Evolutionary conservation across 30 jellyfish, hydroid and myxozoan genomes (phyloP), one percentile per base, ranked within the genome.

Genomic region (Hydra vulgaris): DNA sequence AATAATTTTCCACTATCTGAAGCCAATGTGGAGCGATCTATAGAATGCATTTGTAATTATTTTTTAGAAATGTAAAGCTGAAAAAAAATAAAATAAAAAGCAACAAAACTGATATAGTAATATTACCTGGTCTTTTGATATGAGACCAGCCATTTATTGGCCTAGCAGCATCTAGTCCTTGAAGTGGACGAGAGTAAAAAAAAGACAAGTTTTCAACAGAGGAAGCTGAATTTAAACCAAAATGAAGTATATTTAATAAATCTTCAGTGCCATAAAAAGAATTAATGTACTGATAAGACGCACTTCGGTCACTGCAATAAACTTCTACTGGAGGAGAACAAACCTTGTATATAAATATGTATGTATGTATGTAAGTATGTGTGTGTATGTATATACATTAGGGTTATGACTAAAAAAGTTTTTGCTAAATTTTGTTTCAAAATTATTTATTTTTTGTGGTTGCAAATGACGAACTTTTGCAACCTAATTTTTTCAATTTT

Each of bases 121-220:
- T n/a, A n/a, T 40, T 56, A 94, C 99, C 96, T 21, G 99, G 99
- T 20, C 90, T 61, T 70, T 69, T 73, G 0, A 94, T 86, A 21
- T 25, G 90, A 20, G 95, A 84, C 99, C 99, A 94, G 40, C 99
- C 99, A 68, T 82, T 80, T 23, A 70, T 72, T 25, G 99, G 96
- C 19, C 78, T 74, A 15, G 92, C 87, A 16, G 96, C 99, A 26
- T 77, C 92, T 66, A 94, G 70, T 0, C 99, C 99, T 21, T 74
- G 72, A 72, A 88, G 53, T 0, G 88, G 92, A 1, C 89, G 96
- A 5, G 95, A 92, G 53, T 72, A 88, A 18, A 87, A 82, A 70
- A 74, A 7, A 0, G 86, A 22, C 7, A 27, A 55, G 53, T 74
- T 82, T 18, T 74, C 87, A 17, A 21, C 56, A 27, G 85, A 25